A percentile compares a stretch with the other conserved stretches of the same genome.
phyloP scores from a whole-genome alignment of 2,888 invertebrate genomes.

The Hofmannophila pseudospretella region DNA sequence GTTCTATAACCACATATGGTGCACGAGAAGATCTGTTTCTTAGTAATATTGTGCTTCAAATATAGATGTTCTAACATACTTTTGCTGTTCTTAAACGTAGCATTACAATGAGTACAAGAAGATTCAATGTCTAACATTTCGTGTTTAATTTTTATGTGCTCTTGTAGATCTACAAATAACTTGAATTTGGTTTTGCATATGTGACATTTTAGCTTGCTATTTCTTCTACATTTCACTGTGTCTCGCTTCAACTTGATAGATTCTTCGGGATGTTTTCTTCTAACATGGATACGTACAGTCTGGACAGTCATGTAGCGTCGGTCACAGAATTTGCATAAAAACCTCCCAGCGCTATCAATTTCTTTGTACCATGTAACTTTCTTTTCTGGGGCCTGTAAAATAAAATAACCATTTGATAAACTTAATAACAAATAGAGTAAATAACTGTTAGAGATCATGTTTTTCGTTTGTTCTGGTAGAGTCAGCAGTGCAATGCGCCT shows the following conservation, averaged over 20 bases:
- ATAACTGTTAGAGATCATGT: too few relatives aligned
- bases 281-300: slow-evolving; percentile 28
- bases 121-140: slow-evolving; percentile 13
- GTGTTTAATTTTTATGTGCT: slow-evolving; percentile 21
- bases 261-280: slow-evolving; percentile 25
- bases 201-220: slow-evolving; percentile 25
- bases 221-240: slow-evolving; percentile 21
- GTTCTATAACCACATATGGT: slow-evolving; percentile 32
- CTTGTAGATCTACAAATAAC: slow-evolving; percentile 17
- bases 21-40: slow-evolving; percentile 18
- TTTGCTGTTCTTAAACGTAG: slow-evolving; percentile 18
- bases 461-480: too few relatives aligned
- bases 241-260: slow-evolving; percentile 16
- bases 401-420: too few relatives aligned
- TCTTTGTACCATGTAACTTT: slow-evolving; percentile 21
- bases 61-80: slow-evolving; percentile 22
- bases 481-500: too few relatives aligned
- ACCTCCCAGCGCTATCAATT: slow-evolving; percentile 22
- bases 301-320: slow-evolving; percentile 27
- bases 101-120: slow-evolving; percentile 27
- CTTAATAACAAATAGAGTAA: too few relatives aligned
- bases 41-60: slow-evolving; percentile 18
- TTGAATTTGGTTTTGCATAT: slow-evolving; percentile 26
- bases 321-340: slow-evolving; percentile 34
- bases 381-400: slow-evolving; percentile 13